Base-by-base conservation (phyloP, 1,140 invertebrate species). In the Andrena cerasifolii region DNA sequence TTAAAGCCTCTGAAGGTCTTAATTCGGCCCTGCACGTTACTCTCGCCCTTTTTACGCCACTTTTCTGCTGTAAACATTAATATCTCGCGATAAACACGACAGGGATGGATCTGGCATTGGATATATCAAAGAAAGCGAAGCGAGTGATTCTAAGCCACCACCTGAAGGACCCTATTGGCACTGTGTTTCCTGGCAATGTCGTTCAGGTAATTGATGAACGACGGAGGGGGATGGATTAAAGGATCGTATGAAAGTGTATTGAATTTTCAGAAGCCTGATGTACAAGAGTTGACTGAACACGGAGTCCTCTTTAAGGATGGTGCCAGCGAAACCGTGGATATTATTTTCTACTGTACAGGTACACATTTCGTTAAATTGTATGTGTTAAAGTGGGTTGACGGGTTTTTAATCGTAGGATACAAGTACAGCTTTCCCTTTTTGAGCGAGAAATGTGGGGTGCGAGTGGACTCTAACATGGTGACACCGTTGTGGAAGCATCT, bases 401-500 rank as follows among this genome's bases (percentile, higher is more conserved):
- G 24, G 49, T 24, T 10, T 28, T 6, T 58, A 1, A 66, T 47
- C 21, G 5, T 54, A 96, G 97, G 97, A 0, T 98, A 97, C 91
- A 93, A 95, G 47, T 97, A 96, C 90, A 94, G 94, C 72, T 98
- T 97, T 88, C 96, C 96, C n/a, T 98, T 98, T 91, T 92, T 98
- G n/a, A 93, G 94, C 49, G 86, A 93, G n/a, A n/a, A n/a, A n/a
- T n/a, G n/a, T n/a, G n/a, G n/a, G n/a, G n/a, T n/a, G n/a, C n/a
- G n/a, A n/a, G 95, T 97, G 1, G 95, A 96, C 24, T 95, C 97
- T 36, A 96, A 97, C 86, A 95, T 95, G 87, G 95, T 99, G 0
- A 94, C 95, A 82, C 96, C 96, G 0, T 94, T 99, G 2, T 98
- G 97, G 93, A 97, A 97, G 85, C 97, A 98, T 88, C 87, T 98